These are phyloP conservation scores for Phoebastria nigripes DNA, from an alignment of 2,797 vertebrate genomes.

Conservation along the genomic window DNA sequence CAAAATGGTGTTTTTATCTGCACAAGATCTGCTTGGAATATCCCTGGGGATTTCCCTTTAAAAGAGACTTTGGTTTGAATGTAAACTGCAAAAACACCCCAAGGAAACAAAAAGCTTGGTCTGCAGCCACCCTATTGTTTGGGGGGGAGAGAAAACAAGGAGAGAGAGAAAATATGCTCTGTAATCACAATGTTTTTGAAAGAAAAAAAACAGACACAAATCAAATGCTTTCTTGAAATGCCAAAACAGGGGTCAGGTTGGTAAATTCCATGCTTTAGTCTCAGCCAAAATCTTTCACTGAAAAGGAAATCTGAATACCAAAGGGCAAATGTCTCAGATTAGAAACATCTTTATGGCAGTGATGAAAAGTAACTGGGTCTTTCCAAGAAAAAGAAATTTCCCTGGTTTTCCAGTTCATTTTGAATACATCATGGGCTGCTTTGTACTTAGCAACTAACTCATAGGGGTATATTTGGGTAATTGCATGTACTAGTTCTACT, in stretches of 20 bases:
- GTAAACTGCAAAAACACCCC: not conserved
- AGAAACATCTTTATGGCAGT: not conserved
- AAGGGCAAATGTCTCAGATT: not conserved
- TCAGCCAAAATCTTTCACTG: not conserved
- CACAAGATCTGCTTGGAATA: not conserved
- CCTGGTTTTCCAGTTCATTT: not conserved
- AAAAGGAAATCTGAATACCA: not conserved
- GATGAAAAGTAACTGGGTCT: not conserved
- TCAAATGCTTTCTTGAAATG: not conserved
- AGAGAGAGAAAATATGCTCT: not conserved
- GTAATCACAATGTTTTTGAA: not conserved
- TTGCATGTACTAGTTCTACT: not conserved
- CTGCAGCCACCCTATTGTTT: conserved; percentile 25
- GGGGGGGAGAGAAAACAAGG: not conserved
- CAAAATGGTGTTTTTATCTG: not conserved
- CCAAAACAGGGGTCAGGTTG: not conserved
- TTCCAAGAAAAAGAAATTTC: conserved; percentile 1
- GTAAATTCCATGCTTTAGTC: not conserved
- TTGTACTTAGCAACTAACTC: not conserved
- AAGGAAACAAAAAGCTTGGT: not conserved
- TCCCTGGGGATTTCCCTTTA: not conserved
- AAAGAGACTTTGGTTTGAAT: not conserved
- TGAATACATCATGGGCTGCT: not conserved
- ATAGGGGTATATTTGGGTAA: not conserved
- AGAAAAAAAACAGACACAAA: not conserved